These are phyloP conservation scores for Cercocebus atys DNA, from an alignment of 2,113 vertebrate genomes.

Conservation along the genomic window DNA sequence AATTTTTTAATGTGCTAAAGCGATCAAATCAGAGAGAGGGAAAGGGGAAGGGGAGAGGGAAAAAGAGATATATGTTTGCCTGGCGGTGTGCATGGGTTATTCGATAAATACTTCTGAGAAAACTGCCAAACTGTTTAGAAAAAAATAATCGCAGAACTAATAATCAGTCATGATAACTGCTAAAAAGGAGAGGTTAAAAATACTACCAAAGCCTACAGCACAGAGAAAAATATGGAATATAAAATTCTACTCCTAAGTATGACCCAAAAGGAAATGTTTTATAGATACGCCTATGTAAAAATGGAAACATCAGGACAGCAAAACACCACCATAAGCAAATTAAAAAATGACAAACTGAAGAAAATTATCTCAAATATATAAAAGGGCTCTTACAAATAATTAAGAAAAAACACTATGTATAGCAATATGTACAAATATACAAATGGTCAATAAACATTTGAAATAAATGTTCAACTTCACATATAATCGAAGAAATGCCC, in stretches of 20 bases:
- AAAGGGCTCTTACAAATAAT: not conserved
- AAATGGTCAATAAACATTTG: not conserved
- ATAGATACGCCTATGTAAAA: not conserved
- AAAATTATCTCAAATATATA: not conserved
- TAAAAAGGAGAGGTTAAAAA: not conserved
- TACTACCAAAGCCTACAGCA: not conserved
- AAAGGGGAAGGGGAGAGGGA: not conserved
- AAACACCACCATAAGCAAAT: not conserved
- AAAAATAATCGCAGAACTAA: not conserved
- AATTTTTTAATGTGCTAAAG: not conserved
- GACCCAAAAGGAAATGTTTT: conserved; percentile 7
- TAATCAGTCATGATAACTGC: not conserved
- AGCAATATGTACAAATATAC: not conserved
- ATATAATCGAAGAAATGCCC: not conserved
- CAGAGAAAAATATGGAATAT: not conserved
- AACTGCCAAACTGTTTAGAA: not conserved
- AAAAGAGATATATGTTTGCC: not conserved
- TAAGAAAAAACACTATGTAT: not conserved
- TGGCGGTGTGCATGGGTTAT: not conserved
- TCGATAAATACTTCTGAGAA: not conserved
- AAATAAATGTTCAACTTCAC: not conserved
- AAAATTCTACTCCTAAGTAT: not conserved
- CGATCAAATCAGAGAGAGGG: not conserved
- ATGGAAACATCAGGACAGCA: not conserved
- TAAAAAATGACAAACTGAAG: not conserved